Evolutionary conservation across 2,797 vertebrate species (phyloP).

Genomic region (Furcifer pardalis): DNA sequence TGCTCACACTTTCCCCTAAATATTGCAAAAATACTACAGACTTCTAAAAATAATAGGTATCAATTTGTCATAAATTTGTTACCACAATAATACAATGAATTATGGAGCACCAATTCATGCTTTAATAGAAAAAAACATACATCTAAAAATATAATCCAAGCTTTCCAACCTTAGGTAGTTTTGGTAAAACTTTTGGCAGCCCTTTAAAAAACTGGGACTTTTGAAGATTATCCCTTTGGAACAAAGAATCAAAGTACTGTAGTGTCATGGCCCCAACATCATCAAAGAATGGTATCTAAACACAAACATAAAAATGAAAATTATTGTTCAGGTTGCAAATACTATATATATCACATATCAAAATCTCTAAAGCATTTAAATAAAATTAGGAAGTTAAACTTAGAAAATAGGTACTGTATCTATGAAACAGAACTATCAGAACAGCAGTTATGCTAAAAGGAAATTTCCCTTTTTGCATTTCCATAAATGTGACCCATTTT

Average conservation of each 20-base stretch:
- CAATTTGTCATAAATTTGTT: not conserved
- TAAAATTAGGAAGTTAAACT: not conserved
- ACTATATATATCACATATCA: slow-evolving; percentile 17
- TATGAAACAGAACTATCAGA: not conserved
- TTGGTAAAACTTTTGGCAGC: slow-evolving; percentile 95
- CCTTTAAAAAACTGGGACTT: slow-evolving; percentile 99
- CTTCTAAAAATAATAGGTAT: not conserved
- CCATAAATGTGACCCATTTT: slow-evolving; percentile 7
- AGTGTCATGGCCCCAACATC: slow-evolving; percentile 95
- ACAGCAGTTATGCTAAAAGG: not conserved
- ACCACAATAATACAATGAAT: not conserved
- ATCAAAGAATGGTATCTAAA: slow-evolving; percentile 96
- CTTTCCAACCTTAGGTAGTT: slow-evolving; percentile 91
- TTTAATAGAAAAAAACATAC: not conserved
- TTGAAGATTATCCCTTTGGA: slow-evolving; percentile 98
- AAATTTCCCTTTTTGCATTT: not conserved
- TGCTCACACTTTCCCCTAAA: not conserved
- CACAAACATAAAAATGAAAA: slow-evolving; percentile 51
- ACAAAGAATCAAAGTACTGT: slow-evolving; percentile 97
- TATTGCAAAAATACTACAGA: not conserved
- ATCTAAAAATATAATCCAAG: not conserved
- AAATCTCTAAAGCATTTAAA: not conserved
- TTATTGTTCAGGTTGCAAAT: slow-evolving; percentile 26
- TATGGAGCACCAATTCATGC: not conserved
- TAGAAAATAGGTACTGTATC: not conserved